Percentiles rank a stretch among this genome's conserved stretches.
Evolutionary conservation across 2,113 vertebrate genomes (phyloP).

Genomic region (Scolopax mira): DNA sequence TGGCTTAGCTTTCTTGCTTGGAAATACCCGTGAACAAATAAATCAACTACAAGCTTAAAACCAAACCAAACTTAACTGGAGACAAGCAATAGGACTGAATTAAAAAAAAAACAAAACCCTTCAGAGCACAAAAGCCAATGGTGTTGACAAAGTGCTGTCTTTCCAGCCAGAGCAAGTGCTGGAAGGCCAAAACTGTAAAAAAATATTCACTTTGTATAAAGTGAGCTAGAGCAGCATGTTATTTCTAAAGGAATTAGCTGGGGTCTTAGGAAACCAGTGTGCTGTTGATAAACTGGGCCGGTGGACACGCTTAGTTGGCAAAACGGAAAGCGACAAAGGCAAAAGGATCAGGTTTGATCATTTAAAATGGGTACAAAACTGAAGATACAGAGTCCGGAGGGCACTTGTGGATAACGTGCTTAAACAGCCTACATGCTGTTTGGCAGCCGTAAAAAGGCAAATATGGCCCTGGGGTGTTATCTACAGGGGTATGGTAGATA

Average conservation of each 20-base stretch:
- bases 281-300: conserved; percentile 7
- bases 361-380: conserved; percentile 63
- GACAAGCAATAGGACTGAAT: neutral
- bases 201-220: conserved; percentile 36
- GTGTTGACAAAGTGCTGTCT: neutral
- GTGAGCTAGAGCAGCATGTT: conserved; percentile 55
- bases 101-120: neutral
- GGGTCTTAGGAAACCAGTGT: neutral
- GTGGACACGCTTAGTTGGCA: conserved; percentile 60
- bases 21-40: conserved; percentile 2
- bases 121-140: neutral
- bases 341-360: conserved; percentile 68
- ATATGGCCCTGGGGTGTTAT: conserved; percentile 63
- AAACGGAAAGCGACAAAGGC: conserved; percentile 48
- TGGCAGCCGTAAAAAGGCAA: conserved; percentile 70
- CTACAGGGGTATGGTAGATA: conserved; percentile 55
- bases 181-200: conserved; percentile 21
- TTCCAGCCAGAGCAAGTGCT: neutral
- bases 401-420: conserved; percentile 59
- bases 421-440: conserved; percentile 56
- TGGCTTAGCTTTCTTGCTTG: neutral
- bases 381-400: conserved; percentile 65
- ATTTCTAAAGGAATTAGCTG: conserved; percentile 53
- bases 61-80: neutral
- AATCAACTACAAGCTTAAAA: conserved; percentile 24